Evolutionary conservation across 2,888 invertebrate species (phyloP).

Genomic region (Trissolcus japonicus): DNA sequence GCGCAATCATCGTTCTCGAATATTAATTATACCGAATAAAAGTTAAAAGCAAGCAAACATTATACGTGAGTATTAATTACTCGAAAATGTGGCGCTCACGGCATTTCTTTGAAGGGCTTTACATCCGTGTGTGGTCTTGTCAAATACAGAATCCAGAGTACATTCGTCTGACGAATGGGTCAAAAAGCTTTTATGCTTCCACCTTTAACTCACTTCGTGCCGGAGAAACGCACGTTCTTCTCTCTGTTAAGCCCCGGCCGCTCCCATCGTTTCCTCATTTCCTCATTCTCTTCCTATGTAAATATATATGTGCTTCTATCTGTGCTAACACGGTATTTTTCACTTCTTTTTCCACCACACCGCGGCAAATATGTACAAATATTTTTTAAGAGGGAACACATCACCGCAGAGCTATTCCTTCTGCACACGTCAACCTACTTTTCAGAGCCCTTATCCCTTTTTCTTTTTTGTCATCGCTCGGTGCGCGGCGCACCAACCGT

Average conservation of each 20-base stretch:
- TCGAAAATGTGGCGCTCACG: constrained; percentile 64
- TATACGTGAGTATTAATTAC: constrained; percentile 67
- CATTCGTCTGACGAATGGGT: constrained; percentile 69
- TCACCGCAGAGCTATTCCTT: constrained; percentile 37
- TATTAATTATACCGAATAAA: constrained; percentile 59
- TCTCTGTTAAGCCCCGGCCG: constrained; percentile 45
- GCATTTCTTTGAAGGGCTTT: constrained; percentile 70
- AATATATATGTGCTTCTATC: constrained; percentile 43
- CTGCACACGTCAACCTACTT: constrained; percentile 53
- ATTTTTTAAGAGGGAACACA: constrained; percentile 62
- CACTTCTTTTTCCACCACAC: constrained; percentile 53
- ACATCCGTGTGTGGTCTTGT: constrained; percentile 64
- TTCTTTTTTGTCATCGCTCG: constrained; percentile 16
- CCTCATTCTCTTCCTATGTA: constrained; percentile 50
- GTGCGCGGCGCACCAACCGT: constrained; percentile 35
- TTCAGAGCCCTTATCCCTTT: constrained; percentile 17
- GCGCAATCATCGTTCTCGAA: constrained; percentile 52
- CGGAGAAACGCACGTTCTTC: constrained; percentile 61
- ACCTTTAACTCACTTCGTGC: constrained; percentile 66
- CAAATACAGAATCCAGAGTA: constrained; percentile 69
- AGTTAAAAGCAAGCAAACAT: constrained; percentile 67
- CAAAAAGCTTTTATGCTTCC: constrained; percentile 69
- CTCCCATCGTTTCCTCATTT: constrained; percentile 46
- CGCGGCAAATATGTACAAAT: constrained; percentile 67
- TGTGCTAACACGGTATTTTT: constrained; percentile 49